These are phyloP conservation scores for Anarhynchus alexandrinus DNA, from an alignment of 2,113 vertebrate species.

Conservation along the genomic window DNA sequence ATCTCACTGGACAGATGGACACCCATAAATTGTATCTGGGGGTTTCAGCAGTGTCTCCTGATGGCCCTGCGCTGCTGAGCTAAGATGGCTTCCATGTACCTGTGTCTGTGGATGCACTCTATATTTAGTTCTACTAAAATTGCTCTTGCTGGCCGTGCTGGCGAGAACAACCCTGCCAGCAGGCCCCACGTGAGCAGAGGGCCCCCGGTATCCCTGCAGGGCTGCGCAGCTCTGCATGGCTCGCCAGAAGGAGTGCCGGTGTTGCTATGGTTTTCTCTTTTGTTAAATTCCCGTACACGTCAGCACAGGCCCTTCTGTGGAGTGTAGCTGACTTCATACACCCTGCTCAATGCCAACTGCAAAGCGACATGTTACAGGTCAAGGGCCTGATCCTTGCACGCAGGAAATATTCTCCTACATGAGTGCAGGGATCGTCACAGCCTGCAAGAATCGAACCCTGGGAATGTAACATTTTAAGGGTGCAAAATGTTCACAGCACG, in stretches of 20 bases:
- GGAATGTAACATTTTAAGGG: neutral
- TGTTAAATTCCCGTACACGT: neutral
- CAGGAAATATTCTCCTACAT: neutral
- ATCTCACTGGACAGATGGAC: neutral
- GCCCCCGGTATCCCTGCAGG: neutral
- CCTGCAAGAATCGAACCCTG: neutral
- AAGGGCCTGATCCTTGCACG: neutral
- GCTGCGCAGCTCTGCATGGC: neutral
- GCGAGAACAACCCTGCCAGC: neutral
- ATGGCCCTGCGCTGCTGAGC: neutral
- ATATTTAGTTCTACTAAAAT: neutral
- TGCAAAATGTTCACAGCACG: neutral
- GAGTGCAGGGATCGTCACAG: neutral
- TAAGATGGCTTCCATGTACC: neutral
- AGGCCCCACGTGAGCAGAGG: neutral
- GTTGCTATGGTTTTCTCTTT: slow-evolving; percentile 43
- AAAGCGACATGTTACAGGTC: neutral
- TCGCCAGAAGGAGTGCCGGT: neutral
- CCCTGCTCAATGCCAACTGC: neutral
- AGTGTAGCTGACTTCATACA: neutral
- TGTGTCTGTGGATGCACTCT: neutral
- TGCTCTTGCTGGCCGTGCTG: neutral
- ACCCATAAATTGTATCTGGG: neutral
- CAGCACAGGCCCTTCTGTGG: neutral
- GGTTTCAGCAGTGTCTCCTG: neutral